phyloP scores from a whole-genome alignment of 1,140 invertebrate species.

The Vollenhovia emeryi region DNA sequence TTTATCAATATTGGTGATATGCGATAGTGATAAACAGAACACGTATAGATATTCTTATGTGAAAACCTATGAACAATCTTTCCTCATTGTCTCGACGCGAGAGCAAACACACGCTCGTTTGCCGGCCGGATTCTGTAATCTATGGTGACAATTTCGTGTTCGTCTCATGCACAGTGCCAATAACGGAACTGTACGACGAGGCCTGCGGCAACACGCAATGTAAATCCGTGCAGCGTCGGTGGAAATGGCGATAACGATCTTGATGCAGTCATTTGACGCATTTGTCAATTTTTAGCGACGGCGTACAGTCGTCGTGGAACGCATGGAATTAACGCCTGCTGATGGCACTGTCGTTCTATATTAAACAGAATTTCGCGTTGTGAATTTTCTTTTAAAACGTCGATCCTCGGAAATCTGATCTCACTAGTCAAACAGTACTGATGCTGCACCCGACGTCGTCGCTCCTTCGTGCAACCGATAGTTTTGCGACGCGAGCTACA shows the following conservation, averaged over 20 bases:
- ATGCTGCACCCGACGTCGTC: no score
- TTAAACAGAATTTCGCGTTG: not conserved
- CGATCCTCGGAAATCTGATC: no score
- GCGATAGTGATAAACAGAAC: no score
- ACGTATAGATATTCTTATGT: no score
- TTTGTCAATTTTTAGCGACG: slow-evolving; percentile 36
- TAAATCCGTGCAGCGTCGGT: slow-evolving; percentile 42
- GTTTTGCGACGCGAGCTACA: no score
- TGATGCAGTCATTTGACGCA: slow-evolving; percentile 16
- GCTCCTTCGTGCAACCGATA: no score
- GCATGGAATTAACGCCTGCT: not conserved
- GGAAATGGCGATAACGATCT: slow-evolving; percentile 27
- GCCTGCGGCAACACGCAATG: slow-evolving; percentile 24
- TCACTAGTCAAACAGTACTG: no score
- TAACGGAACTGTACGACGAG: slow-evolving; percentile 11
- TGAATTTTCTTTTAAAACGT: no score
- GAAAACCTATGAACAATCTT: no score
- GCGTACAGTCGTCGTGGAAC: not conserved
- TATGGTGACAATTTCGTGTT: slow-evolving; percentile 64
- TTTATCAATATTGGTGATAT: no score
- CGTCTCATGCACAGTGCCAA: slow-evolving; percentile 48
- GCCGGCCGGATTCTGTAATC: slow-evolving; percentile 69
- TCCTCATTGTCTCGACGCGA: no score
- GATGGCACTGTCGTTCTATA: not conserved
- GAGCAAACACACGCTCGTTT: slow-evolving; percentile 27